A percentile compares a stretch with the other conserved stretches of the same genome.
Conservation (phyloP, 2,113 vertebrate genomes). For the Nycticebus coucang region DNA sequence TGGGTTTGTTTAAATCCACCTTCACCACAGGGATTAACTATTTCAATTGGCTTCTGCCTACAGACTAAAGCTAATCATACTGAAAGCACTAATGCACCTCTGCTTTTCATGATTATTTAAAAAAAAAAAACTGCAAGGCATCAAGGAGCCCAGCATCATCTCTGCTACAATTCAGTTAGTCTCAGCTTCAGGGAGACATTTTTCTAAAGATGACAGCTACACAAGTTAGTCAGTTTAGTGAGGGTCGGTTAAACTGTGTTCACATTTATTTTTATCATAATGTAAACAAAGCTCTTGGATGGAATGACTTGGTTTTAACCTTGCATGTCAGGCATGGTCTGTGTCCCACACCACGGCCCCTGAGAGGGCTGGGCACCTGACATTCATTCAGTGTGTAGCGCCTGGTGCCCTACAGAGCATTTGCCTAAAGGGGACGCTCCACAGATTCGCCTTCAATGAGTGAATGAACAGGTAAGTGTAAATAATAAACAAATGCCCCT, state of each 20-base stretch:
- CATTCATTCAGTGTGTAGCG: not conserved
- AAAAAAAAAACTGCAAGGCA: not conserved
- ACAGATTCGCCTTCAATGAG: not conserved
- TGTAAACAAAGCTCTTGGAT: not conserved
- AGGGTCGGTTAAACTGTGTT: not conserved
- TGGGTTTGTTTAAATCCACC: not conserved
- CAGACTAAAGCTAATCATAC: not conserved
- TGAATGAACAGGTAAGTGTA: not conserved
- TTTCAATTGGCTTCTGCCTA: not conserved
- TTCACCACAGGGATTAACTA: not conserved
- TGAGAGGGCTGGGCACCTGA: not conserved
- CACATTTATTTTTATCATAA: constrained; percentile 11
- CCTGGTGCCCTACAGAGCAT: not conserved
- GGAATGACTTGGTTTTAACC: not conserved
- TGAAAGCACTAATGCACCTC: constrained; percentile 1
- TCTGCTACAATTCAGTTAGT: not conserved
- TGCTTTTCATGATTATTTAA: constrained; percentile 29
- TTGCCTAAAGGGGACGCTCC: not conserved
- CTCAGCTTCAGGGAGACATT: not conserved
- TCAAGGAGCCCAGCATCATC: not conserved
- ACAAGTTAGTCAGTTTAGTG: not conserved
- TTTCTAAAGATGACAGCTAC: not conserved
- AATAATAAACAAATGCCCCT: not conserved
- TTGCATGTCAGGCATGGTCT: not conserved
- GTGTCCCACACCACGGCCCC: not conserved